phyloP scores from a whole-genome alignment of 35 echinoderm and acorn worm species.

The Stichopus chloronotus region DNA sequence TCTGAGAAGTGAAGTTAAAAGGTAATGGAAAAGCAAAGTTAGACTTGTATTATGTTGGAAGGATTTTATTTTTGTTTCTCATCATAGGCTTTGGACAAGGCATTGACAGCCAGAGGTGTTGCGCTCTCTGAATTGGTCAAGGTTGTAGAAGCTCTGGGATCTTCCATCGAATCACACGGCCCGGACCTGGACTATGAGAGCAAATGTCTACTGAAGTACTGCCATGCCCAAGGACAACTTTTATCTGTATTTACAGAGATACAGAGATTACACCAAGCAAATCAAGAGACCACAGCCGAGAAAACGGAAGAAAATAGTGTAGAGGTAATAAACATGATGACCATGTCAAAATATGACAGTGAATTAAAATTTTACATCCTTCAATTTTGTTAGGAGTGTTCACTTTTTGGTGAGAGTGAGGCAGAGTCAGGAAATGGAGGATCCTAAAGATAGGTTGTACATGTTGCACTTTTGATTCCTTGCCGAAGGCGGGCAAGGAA shows the following conservation, averaged over 20 bases:
- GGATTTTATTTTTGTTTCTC: background rate
- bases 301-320: slow-evolving; percentile 18
- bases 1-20: background rate
- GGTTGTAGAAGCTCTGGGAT: slow-evolving; percentile 54
- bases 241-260: slow-evolving; percentile 71
- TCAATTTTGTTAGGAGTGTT: too few relatives aligned
- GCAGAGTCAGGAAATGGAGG: too few relatives aligned
- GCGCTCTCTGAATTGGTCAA: slow-evolving; percentile 61
- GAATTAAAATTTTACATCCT: too few relatives aligned
- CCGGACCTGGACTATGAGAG: slow-evolving; percentile 86
- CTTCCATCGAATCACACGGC: slow-evolving; percentile 64
- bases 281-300: background rate
- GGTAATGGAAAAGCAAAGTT: too few relatives aligned
- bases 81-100: slow-evolving; percentile 85
- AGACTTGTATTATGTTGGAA: background rate
- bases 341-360: too few relatives aligned
- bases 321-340: background rate
- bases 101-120: slow-evolving; percentile 70
- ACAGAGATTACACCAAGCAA: slow-evolving; percentile 54
- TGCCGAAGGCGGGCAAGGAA: too few relatives aligned
- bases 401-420: too few relatives aligned
- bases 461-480: too few relatives aligned
- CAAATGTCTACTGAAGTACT: slow-evolving; percentile 88
- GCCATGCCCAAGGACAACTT: slow-evolving; percentile 74
- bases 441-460: too few relatives aligned